A percentile compares a stretch with the other conserved stretches of the same genome.
Evolutionary conservation across 2,797 vertebrate species (phyloP).

Genomic region (Otus scops): DNA sequence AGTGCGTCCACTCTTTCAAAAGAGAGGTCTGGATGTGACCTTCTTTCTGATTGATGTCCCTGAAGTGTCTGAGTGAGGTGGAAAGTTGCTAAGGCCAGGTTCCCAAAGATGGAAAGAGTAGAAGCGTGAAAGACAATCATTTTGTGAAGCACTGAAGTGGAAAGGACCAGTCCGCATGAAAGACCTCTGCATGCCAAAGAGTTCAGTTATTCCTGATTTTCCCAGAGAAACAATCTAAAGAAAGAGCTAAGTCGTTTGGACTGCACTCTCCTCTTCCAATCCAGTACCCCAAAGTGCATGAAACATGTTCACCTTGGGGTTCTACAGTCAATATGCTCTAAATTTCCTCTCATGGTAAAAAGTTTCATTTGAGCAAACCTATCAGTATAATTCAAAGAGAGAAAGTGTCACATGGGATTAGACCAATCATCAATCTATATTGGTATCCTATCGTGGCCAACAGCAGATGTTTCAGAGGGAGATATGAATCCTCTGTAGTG

Average conservation of each 20-base stretch:
- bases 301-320: background rate
- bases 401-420: constrained; percentile 21
- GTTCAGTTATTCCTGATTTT: background rate
- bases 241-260: background rate
- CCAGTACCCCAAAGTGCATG: background rate
- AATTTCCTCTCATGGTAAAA: background rate
- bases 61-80: background rate
- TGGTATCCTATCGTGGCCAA: constrained; percentile 4
- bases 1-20: background rate
- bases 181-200: background rate
- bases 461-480: constrained; percentile 48
- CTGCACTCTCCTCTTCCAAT: background rate
- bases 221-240: background rate
- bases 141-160: background rate
- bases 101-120: background rate
- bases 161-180: background rate
- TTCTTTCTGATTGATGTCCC: background rate
- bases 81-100: background rate
- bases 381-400: background rate
- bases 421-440: constrained; percentile 30
- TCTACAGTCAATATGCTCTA: constrained; percentile 37
- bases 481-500: background rate
- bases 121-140: background rate
- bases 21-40: background rate
- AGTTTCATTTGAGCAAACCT: background rate